Base-by-base conservation (phyloP, 1,140 invertebrate species). In the Brachionus paranguensis region DNA sequence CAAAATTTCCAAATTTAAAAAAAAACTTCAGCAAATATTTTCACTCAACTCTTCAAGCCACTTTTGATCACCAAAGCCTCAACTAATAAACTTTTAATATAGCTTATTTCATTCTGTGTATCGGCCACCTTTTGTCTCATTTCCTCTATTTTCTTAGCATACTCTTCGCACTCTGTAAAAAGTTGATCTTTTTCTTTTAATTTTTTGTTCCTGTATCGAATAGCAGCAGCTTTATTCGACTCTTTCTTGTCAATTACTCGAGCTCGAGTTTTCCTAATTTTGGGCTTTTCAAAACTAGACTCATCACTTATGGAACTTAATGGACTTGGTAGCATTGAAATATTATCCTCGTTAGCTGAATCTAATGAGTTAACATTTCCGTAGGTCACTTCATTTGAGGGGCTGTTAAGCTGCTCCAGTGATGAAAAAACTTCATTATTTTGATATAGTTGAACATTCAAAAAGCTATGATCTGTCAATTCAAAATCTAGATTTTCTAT, bases 171-270 rank as follows among this genome's bases (percentile, higher is more conserved):
- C 45, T 81, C 78, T 20, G 78, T 12, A 68, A 81, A 81, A 14
- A 81, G 41, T 60, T 43, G 17, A 20, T 81, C 53, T 81, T 64
- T 81, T n/a, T 81, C 78, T n/a, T 64, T 60, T 17, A 64, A 10
- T 68, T 81, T 81, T 64, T 81, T 81, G 20, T 37, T 64, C 27
- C 78, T 60, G 24, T 81, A 81, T 24, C 78, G 24, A 37, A 60
- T 41, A 11, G 78, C 78, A 8, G 78, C 78, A 29, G 41, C 41
- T 47, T 81, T 81, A 47, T 81, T 81, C 11, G 78, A 60, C n/a
- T 81, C 78, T 64, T 81, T 81, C 64, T 81, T 81, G 27, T 76
- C 72, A 27, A 76, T 76, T 76, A 47, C 20, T 37, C 72, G 41
- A 10, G 6, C 20, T 27, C 72, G 41, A 76, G 72, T 76, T 12